Evolutionary conservation across 30 jellyfish, hydroid and myxozoan species (phyloP).

Genomic region (Mastigias papua): DNA sequence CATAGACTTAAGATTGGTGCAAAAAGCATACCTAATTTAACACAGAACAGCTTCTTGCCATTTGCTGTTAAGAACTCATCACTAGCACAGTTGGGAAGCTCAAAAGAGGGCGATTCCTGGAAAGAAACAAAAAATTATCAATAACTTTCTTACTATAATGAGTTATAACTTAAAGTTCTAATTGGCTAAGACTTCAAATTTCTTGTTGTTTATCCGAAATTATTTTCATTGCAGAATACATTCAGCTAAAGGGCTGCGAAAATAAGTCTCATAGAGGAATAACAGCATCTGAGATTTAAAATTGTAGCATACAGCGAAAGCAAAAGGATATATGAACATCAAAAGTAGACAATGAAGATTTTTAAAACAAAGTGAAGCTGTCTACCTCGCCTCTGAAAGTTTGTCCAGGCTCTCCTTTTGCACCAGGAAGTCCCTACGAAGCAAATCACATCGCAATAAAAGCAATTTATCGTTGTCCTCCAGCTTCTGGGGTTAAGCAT

Average conservation of each 20-base stretch:
- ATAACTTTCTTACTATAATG: too few species aligned
- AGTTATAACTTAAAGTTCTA: too few species aligned
- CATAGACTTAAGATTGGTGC: too few species aligned
- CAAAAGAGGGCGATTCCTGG: slow-evolving; percentile 36
- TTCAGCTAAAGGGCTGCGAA: too few species aligned
- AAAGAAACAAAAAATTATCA: not conserved
- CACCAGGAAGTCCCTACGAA: slow-evolving; percentile 44
- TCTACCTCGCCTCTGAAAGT: not conserved
- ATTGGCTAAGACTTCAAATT: too few species aligned
- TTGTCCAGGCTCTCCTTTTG: slow-evolving; percentile 42
- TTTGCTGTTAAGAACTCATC: slow-evolving; percentile 85
- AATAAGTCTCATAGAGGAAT: too few species aligned
- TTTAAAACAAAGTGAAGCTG: not conserved
- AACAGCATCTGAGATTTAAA: too few species aligned
- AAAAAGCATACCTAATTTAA: slow-evolving; percentile 75
- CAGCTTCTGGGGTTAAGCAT: too few species aligned
- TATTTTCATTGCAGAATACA: too few species aligned
- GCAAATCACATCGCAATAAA: not conserved
- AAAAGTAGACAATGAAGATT: not conserved
- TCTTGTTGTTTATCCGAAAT: too few species aligned
- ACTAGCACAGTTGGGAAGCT: slow-evolving; percentile 64
- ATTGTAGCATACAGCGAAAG: not conserved
- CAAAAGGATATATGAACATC: not conserved
- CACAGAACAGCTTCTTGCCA: slow-evolving; percentile 77
- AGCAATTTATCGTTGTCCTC: too few species aligned